These are phyloP conservation scores for Electrophaes corylata DNA, from an alignment of 2,888 invertebrate genomes.

Conservation along the genomic window DNA sequence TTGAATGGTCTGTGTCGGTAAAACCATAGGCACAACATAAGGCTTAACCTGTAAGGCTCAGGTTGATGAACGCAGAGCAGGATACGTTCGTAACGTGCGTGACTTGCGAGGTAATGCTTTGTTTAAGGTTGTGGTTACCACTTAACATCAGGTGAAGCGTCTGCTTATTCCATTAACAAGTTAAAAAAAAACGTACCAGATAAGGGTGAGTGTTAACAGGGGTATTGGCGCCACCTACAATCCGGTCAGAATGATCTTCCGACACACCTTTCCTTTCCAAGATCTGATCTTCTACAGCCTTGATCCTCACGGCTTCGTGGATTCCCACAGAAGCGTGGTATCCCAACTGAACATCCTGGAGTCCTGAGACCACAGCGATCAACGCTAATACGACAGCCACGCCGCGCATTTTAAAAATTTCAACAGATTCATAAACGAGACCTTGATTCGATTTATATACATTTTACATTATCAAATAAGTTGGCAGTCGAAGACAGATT, in stretches of 20 bases:
- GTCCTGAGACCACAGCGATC: constrained; percentile 42
- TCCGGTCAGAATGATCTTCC: constrained; percentile 34
- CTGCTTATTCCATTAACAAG: too few relatives aligned
- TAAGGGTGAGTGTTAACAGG: constrained; percentile 54
- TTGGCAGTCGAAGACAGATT: constrained; percentile 12
- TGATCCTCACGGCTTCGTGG: constrained; percentile 58
- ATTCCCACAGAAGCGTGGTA: constrained; percentile 63
- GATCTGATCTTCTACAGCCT: constrained; percentile 48
- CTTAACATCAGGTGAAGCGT: too few relatives aligned
- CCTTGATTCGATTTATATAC: constrained; percentile 26
- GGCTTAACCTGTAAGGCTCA: too few relatives aligned
- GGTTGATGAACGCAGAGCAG: too few relatives aligned
- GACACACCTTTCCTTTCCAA: neutral
- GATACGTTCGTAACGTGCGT: too few relatives aligned
- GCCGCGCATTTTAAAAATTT: constrained; percentile 43
- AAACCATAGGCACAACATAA: too few relatives aligned
- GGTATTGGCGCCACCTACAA: constrained; percentile 60
- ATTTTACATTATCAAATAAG: constrained; percentile 19
- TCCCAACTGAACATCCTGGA: constrained; percentile 40
- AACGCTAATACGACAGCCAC: constrained; percentile 40
- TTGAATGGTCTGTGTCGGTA: too few relatives aligned
- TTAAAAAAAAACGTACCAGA: constrained; percentile 48
- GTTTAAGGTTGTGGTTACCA: too few relatives aligned
- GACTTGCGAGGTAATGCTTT: too few relatives aligned
- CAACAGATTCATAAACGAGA: neutral